Base-by-base conservation (phyloP, 1,140 invertebrate genomes). In the Aphidius ervi region DNA sequence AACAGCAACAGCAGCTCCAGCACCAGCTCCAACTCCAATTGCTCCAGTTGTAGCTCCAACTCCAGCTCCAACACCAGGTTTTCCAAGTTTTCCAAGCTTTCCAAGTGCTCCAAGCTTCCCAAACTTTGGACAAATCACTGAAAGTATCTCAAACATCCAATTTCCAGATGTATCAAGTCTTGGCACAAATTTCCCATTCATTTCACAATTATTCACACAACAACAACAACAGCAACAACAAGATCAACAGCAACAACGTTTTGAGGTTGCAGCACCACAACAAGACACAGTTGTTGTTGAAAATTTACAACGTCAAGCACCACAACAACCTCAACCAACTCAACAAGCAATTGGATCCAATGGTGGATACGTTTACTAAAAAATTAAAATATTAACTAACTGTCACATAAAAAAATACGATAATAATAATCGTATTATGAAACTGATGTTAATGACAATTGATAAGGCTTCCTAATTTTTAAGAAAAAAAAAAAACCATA, bases 281-380 rank as follows among this genome's bases (percentile, higher is more conserved):
- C 5, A 46, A 52, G 46, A 45, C 5, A 10, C 46, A 39, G 43
- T 42, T 39, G n/a, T 45, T 20, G n/a, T 10, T 16, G 41, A 37
- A 6, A 10, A 31, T 20, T 9, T 46, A 7, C n/a, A 40, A 9
- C 59, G 59, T 2, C 42, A 61, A 9, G 8, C 16, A 31, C 23
- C 45, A n/a, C 45, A 46, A n/a, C n/a, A 46, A 3, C 16, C 45
- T 64, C 39, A 60, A 6, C 66, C 65, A 9, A 56, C 63, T 45
- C 54, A 39, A n/a, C 72, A 76, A 50, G 61, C 61, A 0, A 68
- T 63, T 5, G 74, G 59, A 23, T 58, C 59, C 9, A 74, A 77
- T 20, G 77, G 77, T 58, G 75, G 73, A 23, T 79, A 79, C 56
- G 48, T 75, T 10, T 79, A 79, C 63, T 74, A 70, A 63, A 62